A percentile compares a stretch with the other conserved stretches of the same genome.
These are phyloP conservation scores for Chunga burmeisteri DNA, from an alignment of 2,113 vertebrate genomes.

Conservation along the genomic window DNA sequence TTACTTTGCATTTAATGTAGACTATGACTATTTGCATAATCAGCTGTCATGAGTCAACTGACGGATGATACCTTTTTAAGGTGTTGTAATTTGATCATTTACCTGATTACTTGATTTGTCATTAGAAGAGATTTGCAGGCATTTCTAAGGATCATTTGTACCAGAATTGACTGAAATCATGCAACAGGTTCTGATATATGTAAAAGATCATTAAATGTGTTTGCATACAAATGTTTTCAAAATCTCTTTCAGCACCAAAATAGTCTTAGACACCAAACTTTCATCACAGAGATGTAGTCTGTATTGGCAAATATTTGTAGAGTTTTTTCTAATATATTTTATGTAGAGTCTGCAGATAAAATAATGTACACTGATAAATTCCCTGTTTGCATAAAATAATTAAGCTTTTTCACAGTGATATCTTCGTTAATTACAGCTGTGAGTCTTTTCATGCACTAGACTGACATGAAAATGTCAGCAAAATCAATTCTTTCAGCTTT, in stretches of 20 bases:
- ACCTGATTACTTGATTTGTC: neutral
- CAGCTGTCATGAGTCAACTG: neutral
- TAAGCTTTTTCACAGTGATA: neutral
- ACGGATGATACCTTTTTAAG: neutral
- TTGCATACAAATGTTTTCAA: neutral
- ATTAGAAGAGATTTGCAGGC: neutral
- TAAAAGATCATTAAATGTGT: neutral
- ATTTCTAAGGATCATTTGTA: neutral
- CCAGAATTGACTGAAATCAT: neutral
- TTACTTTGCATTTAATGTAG: neutral
- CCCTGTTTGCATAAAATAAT: neutral
- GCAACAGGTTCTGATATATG: neutral
- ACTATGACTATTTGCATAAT: neutral
- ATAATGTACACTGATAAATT: neutral
- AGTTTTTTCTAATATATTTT: neutral
- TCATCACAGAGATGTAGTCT: neutral
- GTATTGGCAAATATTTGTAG: neutral
- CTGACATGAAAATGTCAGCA: neutral
- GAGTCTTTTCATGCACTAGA: neutral
- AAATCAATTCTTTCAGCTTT: neutral
- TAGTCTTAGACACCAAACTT: neutral
- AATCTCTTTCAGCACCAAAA: neutral
- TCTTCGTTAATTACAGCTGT: neutral
- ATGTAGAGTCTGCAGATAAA: neutral
- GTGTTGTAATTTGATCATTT: neutral